phyloP scores from a whole-genome alignment of 1,140 invertebrate species.

The Micrasema minimum region DNA sequence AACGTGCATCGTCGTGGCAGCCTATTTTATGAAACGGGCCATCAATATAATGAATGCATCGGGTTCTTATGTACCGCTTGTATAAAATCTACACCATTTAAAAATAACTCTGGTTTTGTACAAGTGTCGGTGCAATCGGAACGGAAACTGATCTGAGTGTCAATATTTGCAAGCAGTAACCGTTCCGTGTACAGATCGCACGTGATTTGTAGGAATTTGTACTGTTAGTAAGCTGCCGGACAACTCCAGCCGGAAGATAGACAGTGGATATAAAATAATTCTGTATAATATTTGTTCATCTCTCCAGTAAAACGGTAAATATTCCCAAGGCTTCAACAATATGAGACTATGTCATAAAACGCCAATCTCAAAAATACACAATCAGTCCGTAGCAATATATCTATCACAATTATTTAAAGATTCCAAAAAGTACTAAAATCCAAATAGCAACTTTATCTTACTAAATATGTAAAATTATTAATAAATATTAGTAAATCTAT shows the following conservation, averaged over 20 bases:
- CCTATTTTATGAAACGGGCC: neutral
- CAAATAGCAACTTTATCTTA: slow-evolving; percentile 42
- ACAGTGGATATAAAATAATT: slow-evolving; percentile 11
- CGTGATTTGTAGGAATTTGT: slow-evolving; percentile 14
- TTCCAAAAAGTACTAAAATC: slow-evolving; percentile 46
- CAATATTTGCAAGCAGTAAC: neutral
- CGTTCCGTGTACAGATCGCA: neutral
- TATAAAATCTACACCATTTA: slow-evolving; percentile 24
- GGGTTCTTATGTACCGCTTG: neutral
- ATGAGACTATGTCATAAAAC: slow-evolving; percentile 41
- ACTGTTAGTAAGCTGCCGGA: slow-evolving; percentile 5
- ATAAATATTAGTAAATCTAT: slow-evolving; percentile 27
- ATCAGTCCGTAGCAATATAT: slow-evolving; percentile 48
- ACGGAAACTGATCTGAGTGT: too few relatives aligned
- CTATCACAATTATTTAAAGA: slow-evolving; percentile 49
- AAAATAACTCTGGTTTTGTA: slow-evolving; percentile 21
- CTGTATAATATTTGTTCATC: slow-evolving; percentile 8
- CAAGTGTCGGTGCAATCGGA: neutral
- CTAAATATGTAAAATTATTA: slow-evolving; percentile 28
- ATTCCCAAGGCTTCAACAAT: slow-evolving; percentile 34
- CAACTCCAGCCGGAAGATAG: slow-evolving; percentile 17
- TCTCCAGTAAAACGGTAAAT: slow-evolving; percentile 29
- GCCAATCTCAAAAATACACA: slow-evolving; percentile 53
- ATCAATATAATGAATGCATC: slow-evolving; percentile 3
- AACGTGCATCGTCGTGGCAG: neutral